A percentile compares a stretch with the other conserved stretches of the same genome.
Evolutionary conservation across 92 coral and sea anemone species (phyloP).

Genomic region (Blastomussa wellsi): DNA sequence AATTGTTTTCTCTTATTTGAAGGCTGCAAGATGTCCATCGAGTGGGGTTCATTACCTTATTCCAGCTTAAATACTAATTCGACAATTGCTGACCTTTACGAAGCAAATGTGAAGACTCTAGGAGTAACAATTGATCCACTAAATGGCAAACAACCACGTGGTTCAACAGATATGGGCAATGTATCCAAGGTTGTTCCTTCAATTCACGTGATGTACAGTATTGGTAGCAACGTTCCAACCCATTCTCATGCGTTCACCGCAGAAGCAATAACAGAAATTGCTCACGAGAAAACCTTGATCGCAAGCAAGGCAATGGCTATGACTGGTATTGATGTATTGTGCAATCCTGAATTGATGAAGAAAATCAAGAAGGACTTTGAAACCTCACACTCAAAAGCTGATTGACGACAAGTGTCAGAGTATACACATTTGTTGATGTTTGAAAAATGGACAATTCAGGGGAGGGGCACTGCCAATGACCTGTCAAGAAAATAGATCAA

Average conservation of each 20-base stretch:
- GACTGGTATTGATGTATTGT: slow-evolving; percentile 75
- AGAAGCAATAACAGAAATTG: slow-evolving; percentile 63
- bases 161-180: slow-evolving; percentile 89
- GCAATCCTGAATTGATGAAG: slow-evolving; percentile 52
- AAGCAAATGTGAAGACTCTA: slow-evolving; percentile 57
- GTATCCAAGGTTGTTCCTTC: slow-evolving; percentile 71
- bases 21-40: slow-evolving; percentile 66
- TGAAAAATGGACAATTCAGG: no score
- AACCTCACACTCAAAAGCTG: background rate
- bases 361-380: slow-evolving; percentile 56
- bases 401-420: no score
- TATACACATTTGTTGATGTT: background rate
- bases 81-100: slow-evolving; percentile 67
- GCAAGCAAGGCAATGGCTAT: slow-evolving; percentile 85
- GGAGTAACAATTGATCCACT: slow-evolving; percentile 50
- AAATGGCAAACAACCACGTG: slow-evolving; percentile 18
- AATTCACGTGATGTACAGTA: slow-evolving; percentile 64
- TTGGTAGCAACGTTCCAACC: slow-evolving; percentile 59
- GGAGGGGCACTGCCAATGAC: no score
- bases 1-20: no score
- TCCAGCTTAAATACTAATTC: slow-evolving; percentile 52
- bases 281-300: slow-evolving; percentile 67
- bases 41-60: slow-evolving; percentile 51
- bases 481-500: no score
- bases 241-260: slow-evolving; percentile 69